Percentiles rank a stretch among this genome's conserved stretches.
Evolutionary conservation across 1,140 invertebrate genomes (phyloP).

Genomic region (Achatina immaculata): DNA sequence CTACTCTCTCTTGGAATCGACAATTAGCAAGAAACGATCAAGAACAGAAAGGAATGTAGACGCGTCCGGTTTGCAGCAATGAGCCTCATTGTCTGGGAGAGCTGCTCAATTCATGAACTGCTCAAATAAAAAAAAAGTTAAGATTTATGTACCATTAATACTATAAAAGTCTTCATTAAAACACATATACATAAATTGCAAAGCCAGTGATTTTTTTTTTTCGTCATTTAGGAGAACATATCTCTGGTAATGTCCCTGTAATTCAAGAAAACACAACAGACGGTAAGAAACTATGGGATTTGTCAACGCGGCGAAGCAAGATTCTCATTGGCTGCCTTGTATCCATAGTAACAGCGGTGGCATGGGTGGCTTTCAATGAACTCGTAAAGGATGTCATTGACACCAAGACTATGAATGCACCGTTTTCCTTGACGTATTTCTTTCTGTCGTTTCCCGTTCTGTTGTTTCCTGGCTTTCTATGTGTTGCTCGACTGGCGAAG

Average conservation of each 20-base stretch:
- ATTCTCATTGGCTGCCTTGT: conserved; percentile 1
- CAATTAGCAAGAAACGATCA: too few relatives aligned
- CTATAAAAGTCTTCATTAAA: background rate
- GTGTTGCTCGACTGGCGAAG: conserved; percentile 13
- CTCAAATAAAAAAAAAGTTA: too few relatives aligned
- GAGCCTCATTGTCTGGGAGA: too few relatives aligned
- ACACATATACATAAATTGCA: background rate
- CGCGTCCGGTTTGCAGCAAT: too few relatives aligned
- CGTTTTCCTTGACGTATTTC: conserved; percentile 21
- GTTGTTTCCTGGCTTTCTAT: conserved; percentile 5
- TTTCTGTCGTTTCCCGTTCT: background rate
- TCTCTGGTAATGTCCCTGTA: background rate
- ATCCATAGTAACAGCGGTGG: conserved; percentile 4
- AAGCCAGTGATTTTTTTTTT: background rate
- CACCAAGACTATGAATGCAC: background rate
- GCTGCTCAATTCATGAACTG: too few relatives aligned
- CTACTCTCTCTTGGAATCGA: too few relatives aligned
- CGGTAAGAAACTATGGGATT: conserved; percentile 9
- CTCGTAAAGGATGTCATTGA: conserved; percentile 7
- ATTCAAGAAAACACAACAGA: background rate
- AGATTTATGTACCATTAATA: too few relatives aligned
- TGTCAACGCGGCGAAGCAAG: conserved; percentile 20
- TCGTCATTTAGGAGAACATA: background rate
- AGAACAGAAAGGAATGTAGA: too few relatives aligned
- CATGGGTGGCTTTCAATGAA: conserved; percentile 20